Base-by-base conservation (phyloP, 64 coral and sea anemone species). In the Catalaphyllia jardinei region DNA sequence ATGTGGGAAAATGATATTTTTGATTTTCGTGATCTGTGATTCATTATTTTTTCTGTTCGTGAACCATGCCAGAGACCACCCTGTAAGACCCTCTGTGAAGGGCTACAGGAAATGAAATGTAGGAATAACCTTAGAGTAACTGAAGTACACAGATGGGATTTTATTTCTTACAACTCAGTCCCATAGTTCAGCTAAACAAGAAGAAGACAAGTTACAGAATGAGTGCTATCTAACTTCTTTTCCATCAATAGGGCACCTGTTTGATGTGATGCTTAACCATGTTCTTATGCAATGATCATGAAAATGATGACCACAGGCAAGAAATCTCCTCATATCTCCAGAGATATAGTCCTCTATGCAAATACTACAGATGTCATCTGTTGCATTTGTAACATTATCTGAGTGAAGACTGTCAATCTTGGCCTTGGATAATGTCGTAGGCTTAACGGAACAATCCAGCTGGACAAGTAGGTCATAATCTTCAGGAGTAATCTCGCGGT, bases 401-500 rank as follows among this genome's bases (percentile, higher is more conserved):
- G 90, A 86, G 59, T 52, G 84, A 16, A 96, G 87, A 83, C 57
- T 52, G 62, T 93, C 76, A 76, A 93, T 79, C 69, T 80, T 67
- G 42, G 87, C 24, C 81, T 90, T 79, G 29, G 84, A 79, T 29
- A 96, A 78, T 76, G 91, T 96, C 62, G 88, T 96, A 12, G 86
- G 86, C 38, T 62, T 51, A 13, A 93, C 82, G 75, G 86, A 87
- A n/a, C 31, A 72, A 76, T 96, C 94, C 65, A 96, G 54, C 20
- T 96, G 82, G 22, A 93, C 39, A 28, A 96, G 81, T 22, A 96
- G 57, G 57, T 93, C 88, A 87, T 93, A 96, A 87, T 96, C 94
- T 81, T 96, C 91, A 77, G 94, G 91, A 11, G 94, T 96, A 18
- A 96, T 96, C 63, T 96, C 94, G 73, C 94, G 73, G 25, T 96